Percentiles rank a stretch among this genome's conserved stretches.
These are phyloP conservation scores for Auanema sp. DNA, from an alignment of 2,888 invertebrate species.

Conservation along the genomic window DNA sequence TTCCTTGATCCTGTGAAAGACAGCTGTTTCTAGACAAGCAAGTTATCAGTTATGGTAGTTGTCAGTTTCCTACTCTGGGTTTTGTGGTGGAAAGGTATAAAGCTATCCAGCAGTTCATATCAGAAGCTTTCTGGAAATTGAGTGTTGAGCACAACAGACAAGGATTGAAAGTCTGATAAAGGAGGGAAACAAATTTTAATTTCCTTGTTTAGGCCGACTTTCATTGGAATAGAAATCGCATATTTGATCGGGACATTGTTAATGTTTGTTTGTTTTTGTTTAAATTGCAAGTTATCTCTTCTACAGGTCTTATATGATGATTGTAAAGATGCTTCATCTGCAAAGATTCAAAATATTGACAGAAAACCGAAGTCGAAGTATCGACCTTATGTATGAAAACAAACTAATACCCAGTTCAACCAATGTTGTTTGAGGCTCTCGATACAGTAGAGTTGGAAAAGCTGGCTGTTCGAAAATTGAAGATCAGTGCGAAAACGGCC, in stretches of 20 bases:
- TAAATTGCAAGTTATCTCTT: neutral
- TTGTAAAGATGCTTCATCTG: constrained; percentile 50
- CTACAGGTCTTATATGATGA: constrained; percentile 47
- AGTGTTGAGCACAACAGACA: constrained; percentile 61
- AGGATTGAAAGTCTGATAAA: constrained; percentile 27
- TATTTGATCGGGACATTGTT: constrained; percentile 85
- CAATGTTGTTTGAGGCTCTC: constrained; percentile 71
- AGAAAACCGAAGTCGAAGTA: constrained; percentile 91
- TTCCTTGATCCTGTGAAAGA: too few species aligned
- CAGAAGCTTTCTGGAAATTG: constrained; percentile 94
- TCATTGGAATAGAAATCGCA: constrained; percentile 56
- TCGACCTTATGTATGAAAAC: constrained; percentile 74
- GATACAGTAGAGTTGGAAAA: constrained; percentile 98
- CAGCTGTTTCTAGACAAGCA: constrained; percentile 20
- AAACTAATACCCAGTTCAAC: neutral
- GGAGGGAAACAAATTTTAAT: neutral
- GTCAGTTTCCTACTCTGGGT: constrained; percentile 98
- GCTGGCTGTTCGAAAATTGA: constrained; percentile 83
- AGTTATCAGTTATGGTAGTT: constrained; percentile 91
- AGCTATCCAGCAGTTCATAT: constrained; percentile 72
- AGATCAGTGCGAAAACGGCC: constrained; percentile 88
- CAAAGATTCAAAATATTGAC: constrained; percentile 67
- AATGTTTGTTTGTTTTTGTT: constrained; percentile 66
- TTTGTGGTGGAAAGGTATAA: constrained; percentile 89
- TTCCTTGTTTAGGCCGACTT: constrained; percentile 42